Base-by-base conservation (phyloP, 2,888 invertebrate genomes). In the Melanostoma mellinum region DNA sequence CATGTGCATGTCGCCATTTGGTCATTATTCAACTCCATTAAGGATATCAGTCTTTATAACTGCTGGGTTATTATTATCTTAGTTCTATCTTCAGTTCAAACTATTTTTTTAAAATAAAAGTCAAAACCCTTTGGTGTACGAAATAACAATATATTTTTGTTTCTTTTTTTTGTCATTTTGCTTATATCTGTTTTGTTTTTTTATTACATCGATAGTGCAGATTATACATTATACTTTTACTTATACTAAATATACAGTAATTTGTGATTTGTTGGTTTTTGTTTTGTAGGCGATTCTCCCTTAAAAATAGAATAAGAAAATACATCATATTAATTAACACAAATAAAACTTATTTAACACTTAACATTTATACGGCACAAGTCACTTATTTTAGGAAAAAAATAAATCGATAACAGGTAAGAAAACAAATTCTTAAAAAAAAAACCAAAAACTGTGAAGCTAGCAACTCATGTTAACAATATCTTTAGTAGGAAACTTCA, bases 161-260 rank as follows among this genome's bases (percentile, higher is more conserved):
- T 58, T 74, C 74, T 73, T 46, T 42, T 40, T 63, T 73, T 42
- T n/a, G 42, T 55, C 69, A 9, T 50, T 52, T 53, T 63, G 48
- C 42, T 46, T 35, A 73, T 71, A 36, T 69, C 56, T 50, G 38
- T 42, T 75, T 63, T 65, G 58, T 48, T 5, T 40, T 65, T 85
- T 86, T 85, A 86, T 86, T 86, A 86, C 86, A 86, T 86, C 86
- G 86, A 86, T 85, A 86, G 86, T 86, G 86, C 86, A 85, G 84
- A 72, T 80, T 85, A 85, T 80, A 85, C 61, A 75, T 85, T 75
- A 71, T 84, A 73, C 44, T 50, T 46, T 85, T 71, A 60, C 80
- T 85, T 85, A 80, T 71, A 74, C 79, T 84, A 67, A 84, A 75
- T 75, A 36, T 85, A 75, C 67, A 79, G 32, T 79, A 68, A 60